Conservation (phyloP, 2,797 vertebrate genomes). For the Rhabdomys pumilio region DNA sequence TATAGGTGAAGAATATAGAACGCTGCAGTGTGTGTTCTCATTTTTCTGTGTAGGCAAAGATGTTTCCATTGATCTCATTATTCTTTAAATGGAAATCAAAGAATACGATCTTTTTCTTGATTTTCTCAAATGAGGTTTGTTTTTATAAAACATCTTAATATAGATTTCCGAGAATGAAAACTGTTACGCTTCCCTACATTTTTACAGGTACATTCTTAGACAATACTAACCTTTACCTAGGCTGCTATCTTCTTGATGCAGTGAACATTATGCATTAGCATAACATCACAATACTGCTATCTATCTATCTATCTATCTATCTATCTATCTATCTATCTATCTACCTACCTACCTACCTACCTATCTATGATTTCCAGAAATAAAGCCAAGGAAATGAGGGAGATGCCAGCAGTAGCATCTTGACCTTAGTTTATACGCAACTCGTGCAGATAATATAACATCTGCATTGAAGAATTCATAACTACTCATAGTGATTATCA, state of each 20-base stretch:
- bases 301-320: no score
- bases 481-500: neutral
- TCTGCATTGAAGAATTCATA: neutral
- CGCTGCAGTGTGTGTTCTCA: neutral
- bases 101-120: neutral
- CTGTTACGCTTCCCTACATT: neutral
- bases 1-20: neutral
- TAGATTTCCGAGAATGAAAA: constrained; percentile 26
- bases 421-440: neutral
- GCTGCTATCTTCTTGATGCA: neutral
- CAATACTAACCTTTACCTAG: rapidly evolving
- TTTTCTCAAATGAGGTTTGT: neutral
- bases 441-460: neutral
- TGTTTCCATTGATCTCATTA: constrained; percentile 52
- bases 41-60: neutral
- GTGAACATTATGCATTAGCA: neutral
- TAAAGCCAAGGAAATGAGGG: neutral
- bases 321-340: no score
- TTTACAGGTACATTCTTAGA: neutral
- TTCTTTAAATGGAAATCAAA: constrained; percentile 45
- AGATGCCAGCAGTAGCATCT: neutral
- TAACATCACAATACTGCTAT: neutral
- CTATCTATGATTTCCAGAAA: neutral
- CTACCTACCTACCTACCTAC: no score
- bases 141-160: constrained; percentile 26